phyloP scores from a whole-genome alignment of 2,113 vertebrate genomes.

The Toxostoma redivivum region DNA sequence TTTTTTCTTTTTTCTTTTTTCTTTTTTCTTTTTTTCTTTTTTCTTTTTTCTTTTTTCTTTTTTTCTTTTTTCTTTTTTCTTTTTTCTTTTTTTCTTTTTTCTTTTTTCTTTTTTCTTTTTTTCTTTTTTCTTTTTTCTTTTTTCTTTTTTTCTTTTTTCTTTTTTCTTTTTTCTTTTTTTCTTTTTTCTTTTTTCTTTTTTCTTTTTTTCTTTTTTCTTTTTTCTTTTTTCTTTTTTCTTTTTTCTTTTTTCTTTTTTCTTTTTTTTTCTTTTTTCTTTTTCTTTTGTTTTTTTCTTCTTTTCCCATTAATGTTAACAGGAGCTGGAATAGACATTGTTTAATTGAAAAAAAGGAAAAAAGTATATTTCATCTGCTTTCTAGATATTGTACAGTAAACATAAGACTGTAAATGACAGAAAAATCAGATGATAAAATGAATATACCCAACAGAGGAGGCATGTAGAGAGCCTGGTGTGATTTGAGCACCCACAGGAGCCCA shows the following conservation, averaged over 20 bases:
- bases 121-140: fast-evolving
- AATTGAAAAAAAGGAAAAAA: neutral
- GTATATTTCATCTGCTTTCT: neutral
- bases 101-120: fast-evolving
- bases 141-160: fast-evolving
- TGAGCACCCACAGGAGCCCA: neutral
- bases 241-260: fast-evolving
- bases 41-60: fast-evolving
- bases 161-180: fast-evolving
- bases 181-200: fast-evolving
- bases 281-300: fast-evolving
- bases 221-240: fast-evolving
- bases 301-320: neutral
- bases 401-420: neutral
- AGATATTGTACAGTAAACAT: neutral
- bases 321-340: neutral
- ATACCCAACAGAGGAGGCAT: neutral
- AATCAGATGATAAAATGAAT: neutral
- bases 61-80: neutral
- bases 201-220: fast-evolving
- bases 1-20: fast-evolving
- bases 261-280: fast-evolving
- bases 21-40: fast-evolving
- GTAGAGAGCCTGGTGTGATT: neutral
- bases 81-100: fast-evolving